Conservation (phyloP, 1,140 invertebrate species). For the Aphidius gifuensis region DNA sequence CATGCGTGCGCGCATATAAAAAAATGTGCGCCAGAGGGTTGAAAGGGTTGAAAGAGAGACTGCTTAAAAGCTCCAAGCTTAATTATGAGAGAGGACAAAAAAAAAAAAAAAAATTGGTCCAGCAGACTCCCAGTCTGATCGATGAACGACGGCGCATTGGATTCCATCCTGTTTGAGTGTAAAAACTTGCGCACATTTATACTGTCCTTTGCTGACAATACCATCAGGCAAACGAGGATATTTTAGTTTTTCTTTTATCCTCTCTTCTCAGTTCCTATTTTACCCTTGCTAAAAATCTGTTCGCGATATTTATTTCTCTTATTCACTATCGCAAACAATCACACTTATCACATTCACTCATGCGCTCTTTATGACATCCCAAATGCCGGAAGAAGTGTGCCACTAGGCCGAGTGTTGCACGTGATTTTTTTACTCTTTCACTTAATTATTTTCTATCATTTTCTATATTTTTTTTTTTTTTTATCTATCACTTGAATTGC, state of each 20-base stretch:
- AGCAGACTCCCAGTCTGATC: slow-evolving; percentile 53
- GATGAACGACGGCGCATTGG: slow-evolving; percentile 54
- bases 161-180: slow-evolving; percentile 37
- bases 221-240: slow-evolving; percentile 20
- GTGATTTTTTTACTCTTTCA: slow-evolving; percentile 33
- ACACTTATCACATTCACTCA: slow-evolving; percentile 1
- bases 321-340: background rate
- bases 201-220: slow-evolving; percentile 23
- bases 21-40: no score
- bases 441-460: background rate
- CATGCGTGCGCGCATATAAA: no score
- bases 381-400: slow-evolving; percentile 46
- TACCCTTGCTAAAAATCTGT: slow-evolving; percentile 33
- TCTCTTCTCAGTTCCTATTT: slow-evolving; percentile 41
- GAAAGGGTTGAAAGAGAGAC: no score
- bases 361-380: slow-evolving; percentile 25
- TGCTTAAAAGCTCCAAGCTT: no score
- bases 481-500: background rate
- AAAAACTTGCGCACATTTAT: slow-evolving; percentile 40
- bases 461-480: slow-evolving; percentile 3
- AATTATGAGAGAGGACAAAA: no score
- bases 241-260: slow-evolving; percentile 33
- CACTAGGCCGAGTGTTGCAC: slow-evolving; percentile 48
- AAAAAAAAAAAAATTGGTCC: slow-evolving; percentile 43
- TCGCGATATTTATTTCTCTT: slow-evolving; percentile 21